Evolutionary conservation across 2,888 invertebrate species (phyloP), one percentile per base, ranked within the genome.

Genomic region (Drosophila emarginata): DNA sequence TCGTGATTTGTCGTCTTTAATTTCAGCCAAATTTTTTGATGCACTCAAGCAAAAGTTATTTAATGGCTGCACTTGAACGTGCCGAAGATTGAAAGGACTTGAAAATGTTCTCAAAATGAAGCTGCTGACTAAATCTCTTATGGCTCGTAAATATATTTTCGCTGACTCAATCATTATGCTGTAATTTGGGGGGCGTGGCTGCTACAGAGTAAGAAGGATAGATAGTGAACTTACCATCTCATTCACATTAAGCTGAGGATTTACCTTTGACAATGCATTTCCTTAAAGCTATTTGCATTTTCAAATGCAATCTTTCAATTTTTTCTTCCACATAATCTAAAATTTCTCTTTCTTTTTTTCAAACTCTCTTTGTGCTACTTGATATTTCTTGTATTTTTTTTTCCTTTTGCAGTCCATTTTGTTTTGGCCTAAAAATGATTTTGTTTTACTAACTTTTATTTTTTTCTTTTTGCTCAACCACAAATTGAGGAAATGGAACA

Each of bases 41-140:
- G 76, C 81, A 84, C 57, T 79, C 67, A 70, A 85, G 74, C 77
- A 79, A 79, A 77, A 81, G 72, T 77, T 81, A 75, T 87, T 85
- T 85, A 85, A 82, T 84, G 82, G 73, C 62, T 72, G 85, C 87
- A 85, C 87, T 87, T 85, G 87, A 75, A 82, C 82, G 82, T 82
- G 88, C 85, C 77, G 50, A 71, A 61, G 57, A 67, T 62, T 66
- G 52, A 63, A 69, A 23, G 50, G 53, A 39, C 37, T 52, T 60
- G 51, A 57, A 62, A 68, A 18, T 45, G 15, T 15, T 40, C 2
- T 40, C n/a, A 67, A 60, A 59, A 39, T 58, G 28, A 45, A 63
- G 45, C 45, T 45, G 45, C 45, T 45, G 45, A 45, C 45, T 45
- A 45, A 45, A 45, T 18, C 45, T 45, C 45, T 45, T 45, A 32